A percentile compares a stretch with the other conserved stretches of the same genome.
phyloP scores from a whole-genome alignment of 2,888 invertebrate species.

The Lagria hirta region DNA sequence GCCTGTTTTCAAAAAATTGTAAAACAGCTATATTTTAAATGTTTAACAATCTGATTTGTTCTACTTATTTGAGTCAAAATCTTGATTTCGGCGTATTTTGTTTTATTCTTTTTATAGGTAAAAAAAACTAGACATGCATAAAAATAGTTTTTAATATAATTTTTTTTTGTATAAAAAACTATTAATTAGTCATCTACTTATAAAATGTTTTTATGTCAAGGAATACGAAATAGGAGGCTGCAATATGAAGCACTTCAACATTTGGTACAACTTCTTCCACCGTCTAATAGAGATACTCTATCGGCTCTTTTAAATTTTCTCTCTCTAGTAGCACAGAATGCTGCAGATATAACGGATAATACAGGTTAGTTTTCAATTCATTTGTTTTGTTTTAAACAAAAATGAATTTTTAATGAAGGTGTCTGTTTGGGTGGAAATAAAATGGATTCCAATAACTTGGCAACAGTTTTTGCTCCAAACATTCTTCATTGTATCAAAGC shows the following conservation, averaged over 20 bases:
- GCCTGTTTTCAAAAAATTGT: no score
- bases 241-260: conserved; percentile 83
- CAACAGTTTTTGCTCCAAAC: conserved; percentile 93
- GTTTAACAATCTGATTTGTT: no score
- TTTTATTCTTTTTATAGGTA: background rate
- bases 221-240: conserved; percentile 77
- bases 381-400: conserved; percentile 3
- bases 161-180: conserved; percentile 6
- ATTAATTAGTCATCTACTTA: no score
- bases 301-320: conserved; percentile 81
- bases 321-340: conserved; percentile 71
- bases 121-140: conserved; percentile 1
- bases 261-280: conserved; percentile 81
- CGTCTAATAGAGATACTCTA: conserved; percentile 87
- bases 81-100: background rate
- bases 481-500: conserved; percentile 79
- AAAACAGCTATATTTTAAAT: no score
- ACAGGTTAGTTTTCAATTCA: conserved; percentile 31
- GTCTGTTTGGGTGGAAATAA: conserved; percentile 76
- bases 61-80: no score
- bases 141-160: conserved; percentile 1
- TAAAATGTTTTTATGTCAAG: conserved; percentile 53
- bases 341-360: conserved; percentile 62
- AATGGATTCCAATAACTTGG: conserved; percentile 91
- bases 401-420: conserved; percentile 49